phyloP scores from a whole-genome alignment of 2,888 invertebrate genomes.

The Cephus runcator region DNA sequence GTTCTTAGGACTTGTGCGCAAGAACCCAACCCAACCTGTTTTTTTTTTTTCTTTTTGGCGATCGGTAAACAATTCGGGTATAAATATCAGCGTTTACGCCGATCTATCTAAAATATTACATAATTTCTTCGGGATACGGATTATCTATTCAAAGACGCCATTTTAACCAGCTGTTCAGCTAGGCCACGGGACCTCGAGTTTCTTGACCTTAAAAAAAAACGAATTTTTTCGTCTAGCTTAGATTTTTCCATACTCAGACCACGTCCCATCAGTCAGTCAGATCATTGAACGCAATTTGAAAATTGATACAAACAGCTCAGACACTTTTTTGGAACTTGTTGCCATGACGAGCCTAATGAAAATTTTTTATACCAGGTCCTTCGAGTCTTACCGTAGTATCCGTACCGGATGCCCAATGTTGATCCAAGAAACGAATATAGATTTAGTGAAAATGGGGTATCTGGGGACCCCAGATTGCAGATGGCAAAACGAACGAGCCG shows the following conservation, averaged over 20 bases:
- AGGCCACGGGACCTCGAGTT: background rate
- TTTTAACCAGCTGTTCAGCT: background rate
- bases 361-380: background rate
- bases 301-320: background rate
- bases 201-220: background rate
- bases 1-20: too few relatives aligned
- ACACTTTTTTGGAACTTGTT: background rate
- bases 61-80: background rate
- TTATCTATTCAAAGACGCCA: background rate
- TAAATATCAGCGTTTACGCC: background rate
- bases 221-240: background rate
- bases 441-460: background rate
- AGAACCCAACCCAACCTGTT: background rate
- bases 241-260: background rate
- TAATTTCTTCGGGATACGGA: background rate
- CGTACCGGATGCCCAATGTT: background rate
- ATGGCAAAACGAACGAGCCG: slow-evolving; percentile 33
- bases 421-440: background rate
- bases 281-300: background rate
- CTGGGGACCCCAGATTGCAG: background rate
- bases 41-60: background rate
- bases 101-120: background rate
- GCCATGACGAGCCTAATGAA: background rate
- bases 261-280: background rate
- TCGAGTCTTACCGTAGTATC: background rate